Conservation (phyloP, 2,888 invertebrate genomes). For the Zootermopsis nevadensis region DNA sequence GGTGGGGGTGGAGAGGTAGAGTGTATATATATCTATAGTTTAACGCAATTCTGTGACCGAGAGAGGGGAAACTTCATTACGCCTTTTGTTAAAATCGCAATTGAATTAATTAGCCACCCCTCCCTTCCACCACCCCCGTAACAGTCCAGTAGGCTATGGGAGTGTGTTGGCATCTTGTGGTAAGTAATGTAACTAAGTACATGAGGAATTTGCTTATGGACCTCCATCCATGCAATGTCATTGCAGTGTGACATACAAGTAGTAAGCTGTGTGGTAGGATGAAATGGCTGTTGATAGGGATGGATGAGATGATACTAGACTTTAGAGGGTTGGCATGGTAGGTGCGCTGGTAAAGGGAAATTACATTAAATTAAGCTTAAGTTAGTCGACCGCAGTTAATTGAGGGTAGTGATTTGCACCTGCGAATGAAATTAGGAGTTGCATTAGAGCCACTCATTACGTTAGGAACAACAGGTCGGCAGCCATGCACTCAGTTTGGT, state of each 20-base stretch:
- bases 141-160: slow-evolving; percentile 15
- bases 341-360: slow-evolving; percentile 30
- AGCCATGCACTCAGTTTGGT: neutral
- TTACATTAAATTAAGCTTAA: slow-evolving; percentile 43
- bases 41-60: slow-evolving; percentile 44
- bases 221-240: slow-evolving; percentile 17
- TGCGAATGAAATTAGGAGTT: slow-evolving; percentile 32
- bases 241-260: slow-evolving; percentile 5
- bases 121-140: neutral
- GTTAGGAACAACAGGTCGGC: neutral
- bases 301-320: neutral
- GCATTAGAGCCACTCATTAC: neutral
- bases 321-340: neutral
- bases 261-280: neutral
- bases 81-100: slow-evolving; percentile 53
- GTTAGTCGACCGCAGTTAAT: slow-evolving; percentile 40
- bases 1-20: neutral
- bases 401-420: slow-evolving; percentile 33
- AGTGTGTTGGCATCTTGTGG: slow-evolving; percentile 50
- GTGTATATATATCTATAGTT: slow-evolving; percentile 29
- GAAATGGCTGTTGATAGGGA: slow-evolving; percentile 2
- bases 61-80: slow-evolving; percentile 49
- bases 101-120: slow-evolving; percentile 51
- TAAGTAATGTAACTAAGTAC: slow-evolving; percentile 49
- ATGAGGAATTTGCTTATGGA: slow-evolving; percentile 47